phyloP scores from a whole-genome alignment of 2,113 vertebrate species.

The Panthera leo region DNA sequence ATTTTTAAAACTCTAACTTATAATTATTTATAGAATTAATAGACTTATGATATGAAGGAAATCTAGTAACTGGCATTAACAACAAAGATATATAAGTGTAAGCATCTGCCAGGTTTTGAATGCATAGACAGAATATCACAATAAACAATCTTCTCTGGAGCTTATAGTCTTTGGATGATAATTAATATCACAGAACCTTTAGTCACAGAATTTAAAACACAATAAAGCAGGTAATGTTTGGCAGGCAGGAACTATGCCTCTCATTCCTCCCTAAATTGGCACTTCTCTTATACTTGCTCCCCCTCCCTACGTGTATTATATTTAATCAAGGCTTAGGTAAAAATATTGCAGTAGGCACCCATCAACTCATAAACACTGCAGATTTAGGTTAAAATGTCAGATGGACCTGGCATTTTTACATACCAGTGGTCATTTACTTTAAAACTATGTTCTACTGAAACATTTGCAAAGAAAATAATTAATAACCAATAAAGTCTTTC shows the following conservation, averaged over 20 bases:
- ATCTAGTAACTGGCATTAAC: neutral
- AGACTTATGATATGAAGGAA: neutral
- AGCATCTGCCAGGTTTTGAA: neutral
- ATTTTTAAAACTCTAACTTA: neutral
- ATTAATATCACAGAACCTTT: neutral
- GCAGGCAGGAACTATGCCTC: neutral
- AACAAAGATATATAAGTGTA: neutral
- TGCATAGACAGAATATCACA: neutral
- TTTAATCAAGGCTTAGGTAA: neutral
- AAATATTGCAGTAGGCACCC: neutral
- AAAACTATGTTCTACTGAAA: neutral
- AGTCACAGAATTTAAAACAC: neutral
- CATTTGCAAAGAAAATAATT: neutral
- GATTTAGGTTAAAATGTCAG: neutral
- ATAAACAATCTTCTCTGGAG: neutral
- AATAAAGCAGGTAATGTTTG: neutral
- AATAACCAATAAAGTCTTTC: neutral
- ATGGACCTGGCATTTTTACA: neutral
- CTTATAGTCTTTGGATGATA: neutral
- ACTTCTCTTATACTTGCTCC: neutral
- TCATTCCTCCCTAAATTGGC: neutral
- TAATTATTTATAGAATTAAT: neutral
- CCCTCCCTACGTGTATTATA: neutral
- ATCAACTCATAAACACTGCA: neutral
- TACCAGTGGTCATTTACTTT: neutral